Evolutionary conservation across 2,888 invertebrate species (phyloP).

Genomic region (Drosophila colorata): DNA sequence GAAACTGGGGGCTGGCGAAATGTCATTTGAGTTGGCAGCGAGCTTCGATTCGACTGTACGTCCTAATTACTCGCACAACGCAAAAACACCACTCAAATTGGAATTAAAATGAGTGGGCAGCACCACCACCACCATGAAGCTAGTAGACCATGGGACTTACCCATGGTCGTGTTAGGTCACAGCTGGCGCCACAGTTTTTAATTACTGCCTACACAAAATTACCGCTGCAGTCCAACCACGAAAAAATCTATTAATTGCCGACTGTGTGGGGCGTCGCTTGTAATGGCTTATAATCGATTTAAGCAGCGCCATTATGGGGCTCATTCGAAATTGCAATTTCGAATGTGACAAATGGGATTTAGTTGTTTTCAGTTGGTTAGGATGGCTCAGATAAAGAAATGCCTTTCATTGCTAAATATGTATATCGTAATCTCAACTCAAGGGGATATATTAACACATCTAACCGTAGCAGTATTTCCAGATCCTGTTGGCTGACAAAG

Average conservation of each 20-base stretch:
- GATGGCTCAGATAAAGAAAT: background rate
- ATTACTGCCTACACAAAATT: slow-evolving; percentile 76
- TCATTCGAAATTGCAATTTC: slow-evolving; percentile 56
- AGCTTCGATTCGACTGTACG: slow-evolving; percentile 73
- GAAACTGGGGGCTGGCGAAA: slow-evolving; percentile 45
- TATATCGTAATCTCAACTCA: background rate
- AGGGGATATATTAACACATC: no score
- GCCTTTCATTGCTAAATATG: background rate
- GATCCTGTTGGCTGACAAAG: no score
- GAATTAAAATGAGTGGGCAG: slow-evolving; percentile 71
- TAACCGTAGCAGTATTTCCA: no score
- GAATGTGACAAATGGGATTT: slow-evolving; percentile 62
- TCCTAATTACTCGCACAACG: slow-evolving; percentile 78
- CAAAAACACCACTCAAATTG: slow-evolving; percentile 76
- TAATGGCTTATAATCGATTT: slow-evolving; percentile 77
- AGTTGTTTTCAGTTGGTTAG: slow-evolving; percentile 5
- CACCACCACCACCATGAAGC: background rate
- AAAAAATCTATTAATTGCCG: slow-evolving; percentile 68
- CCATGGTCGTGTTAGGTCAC: slow-evolving; percentile 47
- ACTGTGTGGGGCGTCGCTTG: slow-evolving; percentile 47
- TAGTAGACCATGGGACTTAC: slow-evolving; percentile 13
- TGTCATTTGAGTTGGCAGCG: slow-evolving; percentile 66
- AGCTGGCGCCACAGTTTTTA: slow-evolving; percentile 77
- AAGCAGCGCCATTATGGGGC: slow-evolving; percentile 59
- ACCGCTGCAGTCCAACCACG: slow-evolving; percentile 52